Evolutionary conservation across 2,888 invertebrate genomes (phyloP).

Genomic region (Mythimna impura): DNA sequence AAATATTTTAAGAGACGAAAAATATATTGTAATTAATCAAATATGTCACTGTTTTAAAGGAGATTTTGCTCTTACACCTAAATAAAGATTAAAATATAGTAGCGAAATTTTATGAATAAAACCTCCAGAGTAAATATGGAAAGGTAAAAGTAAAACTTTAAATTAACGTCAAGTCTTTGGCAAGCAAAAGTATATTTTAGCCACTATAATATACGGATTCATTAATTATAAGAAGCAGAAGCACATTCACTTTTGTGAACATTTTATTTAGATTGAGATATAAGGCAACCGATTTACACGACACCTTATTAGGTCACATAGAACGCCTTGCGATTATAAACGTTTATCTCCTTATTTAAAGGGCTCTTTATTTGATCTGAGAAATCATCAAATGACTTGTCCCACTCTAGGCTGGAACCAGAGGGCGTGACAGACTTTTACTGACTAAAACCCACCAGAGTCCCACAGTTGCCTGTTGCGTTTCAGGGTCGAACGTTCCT

Average conservation of each 20-base stretch:
- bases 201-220: conserved; percentile 22
- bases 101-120: not conserved
- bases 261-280: conserved; percentile 33
- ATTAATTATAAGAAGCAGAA: conserved; percentile 1
- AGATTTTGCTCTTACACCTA: conserved; percentile 23
- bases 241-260: conserved; percentile 54
- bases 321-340: conserved; percentile 9
- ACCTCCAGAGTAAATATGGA: conserved; percentile 1
- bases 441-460: no score
- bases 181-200: conserved; percentile 18
- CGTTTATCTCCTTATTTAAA: no score
- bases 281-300: conserved; percentile 43
- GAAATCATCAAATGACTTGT: no score
- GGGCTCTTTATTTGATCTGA: not conserved
- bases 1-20: conserved; percentile 32
- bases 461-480: no score
- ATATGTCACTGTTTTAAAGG: conserved; percentile 18
- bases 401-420: no score
- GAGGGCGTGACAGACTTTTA: no score
- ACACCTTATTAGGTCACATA: conserved; percentile 16
- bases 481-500: no score
- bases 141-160: conserved; percentile 8
- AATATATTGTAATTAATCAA: conserved; percentile 8
- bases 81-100: conserved; percentile 12
- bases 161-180: not conserved